These are phyloP conservation scores for Tipula confusa DNA, from an alignment of 2,888 invertebrate genomes.

Conservation along the genomic window DNA sequence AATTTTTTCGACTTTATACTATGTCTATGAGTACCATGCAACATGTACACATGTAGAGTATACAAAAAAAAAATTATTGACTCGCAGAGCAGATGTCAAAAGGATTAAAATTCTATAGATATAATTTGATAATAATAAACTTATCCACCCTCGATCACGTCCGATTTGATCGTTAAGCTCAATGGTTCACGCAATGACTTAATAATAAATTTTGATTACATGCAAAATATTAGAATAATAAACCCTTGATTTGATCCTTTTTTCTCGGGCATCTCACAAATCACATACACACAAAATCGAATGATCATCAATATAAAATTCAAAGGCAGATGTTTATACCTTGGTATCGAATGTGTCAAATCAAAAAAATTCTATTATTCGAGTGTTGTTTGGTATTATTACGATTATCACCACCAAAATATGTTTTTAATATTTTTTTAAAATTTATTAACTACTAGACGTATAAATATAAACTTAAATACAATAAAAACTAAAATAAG, in stretches of 20 bases:
- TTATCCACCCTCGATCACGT: constrained; percentile 3
- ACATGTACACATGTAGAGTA: no score
- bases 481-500: neutral
- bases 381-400: neutral
- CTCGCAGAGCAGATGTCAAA: neutral
- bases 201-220: constrained; percentile 3
- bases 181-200: neutral
- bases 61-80: neutral
- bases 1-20: neutral
- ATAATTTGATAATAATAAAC: neutral
- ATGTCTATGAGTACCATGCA: neutral
- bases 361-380: neutral
- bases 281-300: neutral
- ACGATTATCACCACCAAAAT: constrained; percentile 12
- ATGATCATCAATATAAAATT: constrained; percentile 9
- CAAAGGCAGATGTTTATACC: neutral
- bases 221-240: neutral
- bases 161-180: neutral
- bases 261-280: neutral
- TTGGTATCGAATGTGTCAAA: constrained; percentile 4
- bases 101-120: neutral
- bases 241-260: neutral
- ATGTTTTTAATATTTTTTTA: neutral
- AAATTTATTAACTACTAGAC: no score
- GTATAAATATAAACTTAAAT: neutral